Base-by-base conservation (phyloP, 2,113 vertebrate genomes). In the Smithornis capensis region DNA sequence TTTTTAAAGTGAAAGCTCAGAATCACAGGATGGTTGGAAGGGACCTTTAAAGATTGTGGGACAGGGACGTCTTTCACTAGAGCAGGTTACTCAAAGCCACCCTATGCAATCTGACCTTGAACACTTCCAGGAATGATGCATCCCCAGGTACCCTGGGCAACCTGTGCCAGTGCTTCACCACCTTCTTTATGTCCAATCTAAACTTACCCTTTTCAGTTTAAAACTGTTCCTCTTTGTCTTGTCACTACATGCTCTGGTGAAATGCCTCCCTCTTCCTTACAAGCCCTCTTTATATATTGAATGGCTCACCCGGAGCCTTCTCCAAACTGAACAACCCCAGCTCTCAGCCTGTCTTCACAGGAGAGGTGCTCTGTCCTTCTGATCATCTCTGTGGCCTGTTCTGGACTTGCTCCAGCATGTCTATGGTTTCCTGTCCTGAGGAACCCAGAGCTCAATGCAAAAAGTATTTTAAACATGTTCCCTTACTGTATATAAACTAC, bases 191-290 rank as follows among this genome's bases (percentile, higher is more conserved):
- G 14, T 35, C 22, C 8, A 52, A 9, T 10, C 22, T 76, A 57
- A 82, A 23, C 10, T 23, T 69, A 27, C 1, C 2, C 16, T 76
- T 53, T 38, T 40, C 1, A 27, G 16, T 68, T 80, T 21, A 50
- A 63, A 64, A 15, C 33, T 25, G 6, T 80, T 69, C 9, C 1
- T 11, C 8, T 27, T 71, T 52, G 31, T 53, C 19, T 7, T 49
- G 18, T 80, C 6, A 7, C 31, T 53, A 12, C 16, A 8, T 45
- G 12, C 12, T 12, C 10, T 57, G 28, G 15, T 49, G 14, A 45
- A 80, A 55, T 4, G 2, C 29, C 0, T 0, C 5, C 25, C 42
- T 24, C 40, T 64, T 53, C 70, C 10, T 63, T 47, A 18, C 4
- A 67, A 35, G 23, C 10, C 5, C 5, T 12, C 5, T 63, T 73